A percentile compares a stretch with the other conserved stretches of the same genome.
Conservation (phyloP, 2,113 vertebrate species). For the Vulpes ferrilata region DNA sequence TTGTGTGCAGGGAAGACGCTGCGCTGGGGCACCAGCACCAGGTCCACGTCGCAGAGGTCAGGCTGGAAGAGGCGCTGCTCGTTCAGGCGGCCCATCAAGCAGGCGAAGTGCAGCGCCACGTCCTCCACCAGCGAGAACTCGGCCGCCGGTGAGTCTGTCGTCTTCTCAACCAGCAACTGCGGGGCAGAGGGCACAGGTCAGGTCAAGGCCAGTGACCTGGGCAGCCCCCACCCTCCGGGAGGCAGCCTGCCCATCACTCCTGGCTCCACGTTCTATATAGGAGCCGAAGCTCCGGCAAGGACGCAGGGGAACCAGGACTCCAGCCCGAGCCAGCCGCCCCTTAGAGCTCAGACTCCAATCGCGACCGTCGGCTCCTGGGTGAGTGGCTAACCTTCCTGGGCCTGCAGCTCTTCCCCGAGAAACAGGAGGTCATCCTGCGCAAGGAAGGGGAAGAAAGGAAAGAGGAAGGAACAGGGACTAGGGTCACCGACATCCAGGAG, state of each 20-base stretch:
- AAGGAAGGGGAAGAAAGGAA: background rate
- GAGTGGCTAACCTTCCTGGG: background rate
- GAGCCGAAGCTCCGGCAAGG: background rate
- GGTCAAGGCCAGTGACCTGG: background rate
- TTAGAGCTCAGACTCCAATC: background rate
- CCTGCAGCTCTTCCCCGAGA: background rate
- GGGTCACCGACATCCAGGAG: background rate
- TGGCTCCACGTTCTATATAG: background rate
- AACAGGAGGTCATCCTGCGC: background rate
- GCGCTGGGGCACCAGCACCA: conserved; percentile 96
- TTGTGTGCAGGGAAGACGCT: conserved; percentile 96
- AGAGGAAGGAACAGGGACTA: background rate
- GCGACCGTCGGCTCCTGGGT: background rate
- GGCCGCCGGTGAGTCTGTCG: conserved; percentile 94
- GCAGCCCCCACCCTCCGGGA: background rate
- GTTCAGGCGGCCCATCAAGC: conserved; percentile 98
- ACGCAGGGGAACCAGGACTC: background rate
- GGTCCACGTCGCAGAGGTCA: conserved; percentile 96
- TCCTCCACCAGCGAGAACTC: conserved; percentile 98
- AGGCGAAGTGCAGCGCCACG: conserved; percentile 95
- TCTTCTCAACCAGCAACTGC: conserved; percentile 98
- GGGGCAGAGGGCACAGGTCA: background rate
- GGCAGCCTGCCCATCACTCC: background rate
- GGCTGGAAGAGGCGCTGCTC: conserved; percentile 97
- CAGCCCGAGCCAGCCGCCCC: background rate